Evolutionary conservation across 2,113 vertebrate species (phyloP).

Genomic region (Microtus montanus): DNA sequence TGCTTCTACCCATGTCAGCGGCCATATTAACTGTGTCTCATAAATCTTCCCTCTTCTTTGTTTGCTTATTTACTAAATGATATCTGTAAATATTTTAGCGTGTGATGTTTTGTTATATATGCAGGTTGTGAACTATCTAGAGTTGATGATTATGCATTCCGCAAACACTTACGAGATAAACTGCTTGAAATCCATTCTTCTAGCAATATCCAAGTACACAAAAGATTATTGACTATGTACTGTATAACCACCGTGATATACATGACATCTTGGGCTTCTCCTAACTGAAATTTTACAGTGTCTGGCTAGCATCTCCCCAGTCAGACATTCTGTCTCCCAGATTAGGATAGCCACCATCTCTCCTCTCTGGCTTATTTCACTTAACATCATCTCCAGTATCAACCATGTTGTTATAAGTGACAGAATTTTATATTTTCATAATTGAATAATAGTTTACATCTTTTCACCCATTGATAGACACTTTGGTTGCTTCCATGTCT

Average conservation of each 20-base stretch:
- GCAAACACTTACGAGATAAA: neutral
- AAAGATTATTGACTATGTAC: neutral
- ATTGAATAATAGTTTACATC: neutral
- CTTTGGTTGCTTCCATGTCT: neutral
- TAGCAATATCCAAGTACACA: neutral
- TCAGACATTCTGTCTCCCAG: neutral
- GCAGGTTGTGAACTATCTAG: neutral
- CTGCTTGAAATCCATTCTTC: neutral
- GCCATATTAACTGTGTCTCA: neutral
- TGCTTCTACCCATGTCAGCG: neutral
- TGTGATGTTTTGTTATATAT: neutral
- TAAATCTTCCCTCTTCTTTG: neutral
- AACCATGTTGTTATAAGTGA: neutral
- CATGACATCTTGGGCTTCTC: neutral
- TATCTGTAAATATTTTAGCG: neutral
- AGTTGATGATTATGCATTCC: neutral
- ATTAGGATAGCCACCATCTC: neutral
- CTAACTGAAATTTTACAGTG: neutral
- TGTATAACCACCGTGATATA: neutral
- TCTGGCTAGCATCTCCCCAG: neutral
- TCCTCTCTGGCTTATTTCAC: neutral
- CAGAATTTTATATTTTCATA: neutral
- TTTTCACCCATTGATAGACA: neutral
- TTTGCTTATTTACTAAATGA: neutral
- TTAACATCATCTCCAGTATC: neutral